Conservation (phyloP, 1,140 invertebrate species). For the Medauroidea extradentata region DNA sequence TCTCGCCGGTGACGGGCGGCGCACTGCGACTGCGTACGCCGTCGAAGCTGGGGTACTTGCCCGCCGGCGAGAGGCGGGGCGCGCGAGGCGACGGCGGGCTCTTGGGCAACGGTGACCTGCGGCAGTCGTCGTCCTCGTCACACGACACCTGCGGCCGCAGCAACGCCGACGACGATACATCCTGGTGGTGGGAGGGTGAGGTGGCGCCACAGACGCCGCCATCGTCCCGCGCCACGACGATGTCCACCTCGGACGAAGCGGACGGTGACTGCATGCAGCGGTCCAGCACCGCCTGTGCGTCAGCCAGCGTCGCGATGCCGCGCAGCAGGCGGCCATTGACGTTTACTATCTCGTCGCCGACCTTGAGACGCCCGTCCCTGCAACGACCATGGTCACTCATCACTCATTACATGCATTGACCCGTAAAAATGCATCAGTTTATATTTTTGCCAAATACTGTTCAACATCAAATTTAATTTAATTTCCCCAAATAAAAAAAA, state of each 20-base stretch:
- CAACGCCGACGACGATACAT: no score
- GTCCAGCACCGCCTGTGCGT: slow-evolving; percentile 55
- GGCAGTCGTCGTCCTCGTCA: background rate
- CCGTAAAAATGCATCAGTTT: no score
- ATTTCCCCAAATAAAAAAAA: no score
- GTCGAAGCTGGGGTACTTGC: background rate
- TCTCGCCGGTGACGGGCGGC: background rate
- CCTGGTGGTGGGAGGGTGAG: no score
- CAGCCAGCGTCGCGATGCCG: slow-evolving; percentile 62
- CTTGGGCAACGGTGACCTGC: no score
- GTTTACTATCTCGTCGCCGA: slow-evolving; percentile 82
- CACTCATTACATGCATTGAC: no score
- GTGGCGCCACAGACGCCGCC: no score
- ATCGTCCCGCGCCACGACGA: slow-evolving; percentile 48
- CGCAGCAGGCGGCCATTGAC: slow-evolving; percentile 77
- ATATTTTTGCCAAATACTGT: no score
- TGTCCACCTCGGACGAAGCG: slow-evolving; percentile 43
- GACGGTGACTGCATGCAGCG: slow-evolving; percentile 23
- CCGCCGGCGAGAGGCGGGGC: slow-evolving; percentile 1
- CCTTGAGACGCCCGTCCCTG: slow-evolving; percentile 72
- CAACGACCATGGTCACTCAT: no score
- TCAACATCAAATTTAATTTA: no score
- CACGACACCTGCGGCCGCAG: slow-evolving; percentile 27
- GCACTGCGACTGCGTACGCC: background rate
- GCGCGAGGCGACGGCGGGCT: background rate